Conservation (phyloP, 2,888 invertebrate species). For the Fragum whitleyi region DNA sequence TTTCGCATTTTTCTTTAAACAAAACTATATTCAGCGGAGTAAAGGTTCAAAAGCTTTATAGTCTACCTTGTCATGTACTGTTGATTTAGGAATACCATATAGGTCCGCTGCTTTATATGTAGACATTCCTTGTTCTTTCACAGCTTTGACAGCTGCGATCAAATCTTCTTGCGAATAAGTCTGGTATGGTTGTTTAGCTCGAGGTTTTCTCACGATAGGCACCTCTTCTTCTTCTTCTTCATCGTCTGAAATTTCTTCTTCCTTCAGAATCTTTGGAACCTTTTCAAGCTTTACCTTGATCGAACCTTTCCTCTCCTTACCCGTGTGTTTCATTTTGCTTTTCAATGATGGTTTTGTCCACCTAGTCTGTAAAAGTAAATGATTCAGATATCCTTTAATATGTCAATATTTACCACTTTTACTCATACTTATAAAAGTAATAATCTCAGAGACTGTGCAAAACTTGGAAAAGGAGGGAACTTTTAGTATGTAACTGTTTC, state of each 20-base stretch:
- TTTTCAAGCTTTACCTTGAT: slow-evolving; percentile 59
- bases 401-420: no score
- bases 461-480: no score
- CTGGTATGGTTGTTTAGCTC: slow-evolving; percentile 48
- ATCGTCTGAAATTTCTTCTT: not conserved
- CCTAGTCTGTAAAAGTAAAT: slow-evolving; percentile 17
- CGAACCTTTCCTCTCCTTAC: slow-evolving; percentile 19
- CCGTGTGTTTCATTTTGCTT: slow-evolving; percentile 47
- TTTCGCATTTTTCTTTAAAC: no score
- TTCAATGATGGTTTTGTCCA: slow-evolving; percentile 25
- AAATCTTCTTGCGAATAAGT: slow-evolving; percentile 55
- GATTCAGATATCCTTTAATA: not conserved
- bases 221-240: not conserved
- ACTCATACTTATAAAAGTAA: no score
- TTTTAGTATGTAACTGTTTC: no score
- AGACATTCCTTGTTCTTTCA: slow-evolving; percentile 58
- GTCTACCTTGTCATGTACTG: slow-evolving; percentile 63
- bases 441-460: no score
- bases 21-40: no score
- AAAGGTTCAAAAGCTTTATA: no score
- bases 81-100: slow-evolving; percentile 61
- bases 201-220: not conserved
- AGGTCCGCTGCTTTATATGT: slow-evolving; percentile 57
- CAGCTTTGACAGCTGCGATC: slow-evolving; percentile 56
- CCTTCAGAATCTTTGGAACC: slow-evolving; percentile 28